Evolutionary conservation across 2,797 vertebrate species (phyloP).

Genomic region (Arvicola amphibius): DNA sequence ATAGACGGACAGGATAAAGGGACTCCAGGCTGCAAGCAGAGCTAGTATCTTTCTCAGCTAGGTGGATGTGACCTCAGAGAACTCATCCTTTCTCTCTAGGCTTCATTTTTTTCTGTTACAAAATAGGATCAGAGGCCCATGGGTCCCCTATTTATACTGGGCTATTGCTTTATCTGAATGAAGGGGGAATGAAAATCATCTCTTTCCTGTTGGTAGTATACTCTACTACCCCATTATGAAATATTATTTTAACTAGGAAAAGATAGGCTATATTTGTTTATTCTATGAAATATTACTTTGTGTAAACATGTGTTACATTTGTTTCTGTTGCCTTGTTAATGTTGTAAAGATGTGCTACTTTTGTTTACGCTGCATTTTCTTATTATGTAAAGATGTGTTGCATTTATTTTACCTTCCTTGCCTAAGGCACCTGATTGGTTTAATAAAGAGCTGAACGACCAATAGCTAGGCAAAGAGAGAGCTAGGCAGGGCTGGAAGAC

Average conservation of each 20-base stretch:
- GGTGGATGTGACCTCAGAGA: rapidly evolving
- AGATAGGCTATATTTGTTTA: neutral
- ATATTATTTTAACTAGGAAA: neutral
- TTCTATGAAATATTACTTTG: neutral
- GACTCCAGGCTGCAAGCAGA: rapidly evolving
- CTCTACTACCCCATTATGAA: neutral
- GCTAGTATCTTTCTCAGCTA: rapidly evolving
- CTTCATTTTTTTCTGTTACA: neutral
- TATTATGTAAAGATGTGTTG: neutral
- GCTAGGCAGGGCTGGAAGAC: neutral
- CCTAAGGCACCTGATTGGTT: neutral
- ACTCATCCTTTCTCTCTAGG: no score
- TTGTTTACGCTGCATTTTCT: neutral
- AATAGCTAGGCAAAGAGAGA: neutral
- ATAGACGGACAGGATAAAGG: neutral
- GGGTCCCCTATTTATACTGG: no score
- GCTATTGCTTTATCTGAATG: rapidly evolving
- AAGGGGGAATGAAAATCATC: rapidly evolving
- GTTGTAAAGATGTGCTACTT: neutral
- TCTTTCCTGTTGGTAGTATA: rapidly evolving
- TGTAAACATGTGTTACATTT: neutral
- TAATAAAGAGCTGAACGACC: neutral
- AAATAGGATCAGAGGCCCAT: neutral
- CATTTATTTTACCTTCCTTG: neutral
- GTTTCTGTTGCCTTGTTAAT: neutral